These are phyloP conservation scores for Babyrousa celebensis DNA, from an alignment of 2,797 vertebrate species.

Conservation along the genomic window DNA sequence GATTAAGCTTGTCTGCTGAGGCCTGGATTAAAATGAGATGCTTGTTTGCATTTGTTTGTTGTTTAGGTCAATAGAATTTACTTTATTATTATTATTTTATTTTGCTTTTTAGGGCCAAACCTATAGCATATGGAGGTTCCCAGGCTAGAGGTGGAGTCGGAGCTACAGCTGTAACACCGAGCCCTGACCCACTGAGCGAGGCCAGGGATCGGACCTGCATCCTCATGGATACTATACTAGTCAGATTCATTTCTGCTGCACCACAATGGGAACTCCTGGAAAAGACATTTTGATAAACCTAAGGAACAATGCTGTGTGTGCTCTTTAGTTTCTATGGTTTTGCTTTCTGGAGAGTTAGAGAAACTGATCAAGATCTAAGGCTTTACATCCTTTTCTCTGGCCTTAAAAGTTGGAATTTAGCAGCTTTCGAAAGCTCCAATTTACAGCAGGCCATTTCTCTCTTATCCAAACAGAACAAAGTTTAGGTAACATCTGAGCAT, in stretches of 20 bases:
- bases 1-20: slow-evolving; percentile 78
- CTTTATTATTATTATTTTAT: background rate
- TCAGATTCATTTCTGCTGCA: too few relatives aligned
- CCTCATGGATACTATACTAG: too few relatives aligned
- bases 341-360: slow-evolving; percentile 29
- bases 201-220: too few relatives aligned
- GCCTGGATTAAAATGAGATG: slow-evolving; percentile 67
- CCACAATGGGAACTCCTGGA: background rate
- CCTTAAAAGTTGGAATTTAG: background rate
- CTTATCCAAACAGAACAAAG: background rate
- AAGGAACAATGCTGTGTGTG: background rate
- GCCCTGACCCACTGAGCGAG: too few relatives aligned
- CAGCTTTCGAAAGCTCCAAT: background rate
- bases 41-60: slow-evolving; percentile 74
- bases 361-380: slow-evolving; percentile 49
- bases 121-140: too few relatives aligned
- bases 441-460: background rate
- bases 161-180: too few relatives aligned
- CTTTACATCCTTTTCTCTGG: background rate
- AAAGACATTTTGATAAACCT: slow-evolving; percentile 43
- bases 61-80: slow-evolving; percentile 30
- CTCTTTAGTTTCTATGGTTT: slow-evolving; percentile 44
- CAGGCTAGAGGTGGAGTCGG: too few relatives aligned
- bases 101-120: too few relatives aligned
- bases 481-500: background rate